Percentiles rank a stretch among this genome's conserved stretches.
phyloP scores from a whole-genome alignment of 2,797 vertebrate genomes.

The Pipistrellus kuhlii region DNA sequence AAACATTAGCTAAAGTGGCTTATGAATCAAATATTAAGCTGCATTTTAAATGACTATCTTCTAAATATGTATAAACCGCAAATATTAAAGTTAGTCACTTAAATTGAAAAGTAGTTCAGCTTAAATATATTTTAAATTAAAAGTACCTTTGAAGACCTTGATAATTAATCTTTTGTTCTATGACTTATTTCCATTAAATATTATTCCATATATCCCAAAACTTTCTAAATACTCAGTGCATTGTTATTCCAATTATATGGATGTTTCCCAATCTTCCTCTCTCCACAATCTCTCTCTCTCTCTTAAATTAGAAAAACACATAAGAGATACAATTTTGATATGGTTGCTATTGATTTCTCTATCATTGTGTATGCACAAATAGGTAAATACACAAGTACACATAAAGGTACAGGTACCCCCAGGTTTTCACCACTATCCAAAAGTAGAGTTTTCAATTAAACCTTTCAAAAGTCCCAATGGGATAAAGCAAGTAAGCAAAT shows the following conservation, averaged over 20 bases:
- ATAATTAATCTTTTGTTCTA: neutral
- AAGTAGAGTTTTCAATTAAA: neutral
- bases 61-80: conserved; percentile 1
- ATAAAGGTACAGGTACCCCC: neutral
- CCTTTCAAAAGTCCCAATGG: neutral
- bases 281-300: neutral
- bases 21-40: neutral
- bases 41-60: conserved; percentile 11
- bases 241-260: neutral
- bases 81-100: neutral
- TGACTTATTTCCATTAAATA: neutral
- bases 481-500: neutral
- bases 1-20: neutral
- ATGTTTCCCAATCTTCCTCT: neutral
- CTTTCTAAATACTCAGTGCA: neutral
- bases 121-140: neutral
- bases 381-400: neutral
- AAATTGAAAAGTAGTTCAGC: neutral
- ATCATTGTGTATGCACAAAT: neutral
- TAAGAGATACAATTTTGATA: neutral
- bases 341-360: neutral
- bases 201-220: neutral
- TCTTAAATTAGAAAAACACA: neutral
- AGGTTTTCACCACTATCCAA: neutral
- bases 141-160: neutral